Evolutionary conservation across 2,797 vertebrate species (phyloP).

Genomic region (Mormyrops boulengeri): DNA sequence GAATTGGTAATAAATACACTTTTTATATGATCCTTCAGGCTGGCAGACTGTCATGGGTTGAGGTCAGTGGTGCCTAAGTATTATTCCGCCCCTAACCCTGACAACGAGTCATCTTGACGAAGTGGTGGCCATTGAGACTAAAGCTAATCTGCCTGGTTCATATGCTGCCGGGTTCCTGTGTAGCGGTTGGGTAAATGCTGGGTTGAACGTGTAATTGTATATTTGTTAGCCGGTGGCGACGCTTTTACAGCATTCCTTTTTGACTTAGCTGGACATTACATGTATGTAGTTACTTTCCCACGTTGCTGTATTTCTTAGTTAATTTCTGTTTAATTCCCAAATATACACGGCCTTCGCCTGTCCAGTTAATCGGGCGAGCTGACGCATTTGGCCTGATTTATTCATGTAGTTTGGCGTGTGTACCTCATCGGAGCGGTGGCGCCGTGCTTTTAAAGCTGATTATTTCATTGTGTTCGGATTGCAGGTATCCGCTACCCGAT

Average conservation of each 20-base stretch:
- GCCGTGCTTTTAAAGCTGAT: not conserved
- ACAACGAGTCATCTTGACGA: not conserved
- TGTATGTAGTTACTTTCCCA: not conserved
- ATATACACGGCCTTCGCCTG: not conserved
- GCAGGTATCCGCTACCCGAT: not conserved
- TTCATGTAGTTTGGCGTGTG: not conserved
- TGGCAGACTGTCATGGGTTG: not conserved
- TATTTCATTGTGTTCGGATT: not conserved
- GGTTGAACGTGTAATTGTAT: not conserved
- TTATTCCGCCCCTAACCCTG: not conserved
- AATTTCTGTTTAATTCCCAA: not conserved
- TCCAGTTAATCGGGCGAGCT: not conserved
- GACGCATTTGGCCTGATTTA: not conserved
- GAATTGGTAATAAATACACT: not conserved
- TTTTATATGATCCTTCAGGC: not conserved
- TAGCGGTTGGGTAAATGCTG: not conserved
- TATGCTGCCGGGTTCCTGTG: not conserved
- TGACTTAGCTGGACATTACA: not conserved
- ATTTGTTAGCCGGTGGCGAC: not conserved
- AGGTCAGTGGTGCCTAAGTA: not conserved
- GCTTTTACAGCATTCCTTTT: not conserved
- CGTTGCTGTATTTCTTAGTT: not conserved
- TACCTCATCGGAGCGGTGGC: not conserved
- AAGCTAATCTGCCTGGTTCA: not conserved
- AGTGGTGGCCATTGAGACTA: not conserved